phyloP scores from a whole-genome alignment of 2,113 vertebrate genomes.

The Misgurnus mizolepis region DNA sequence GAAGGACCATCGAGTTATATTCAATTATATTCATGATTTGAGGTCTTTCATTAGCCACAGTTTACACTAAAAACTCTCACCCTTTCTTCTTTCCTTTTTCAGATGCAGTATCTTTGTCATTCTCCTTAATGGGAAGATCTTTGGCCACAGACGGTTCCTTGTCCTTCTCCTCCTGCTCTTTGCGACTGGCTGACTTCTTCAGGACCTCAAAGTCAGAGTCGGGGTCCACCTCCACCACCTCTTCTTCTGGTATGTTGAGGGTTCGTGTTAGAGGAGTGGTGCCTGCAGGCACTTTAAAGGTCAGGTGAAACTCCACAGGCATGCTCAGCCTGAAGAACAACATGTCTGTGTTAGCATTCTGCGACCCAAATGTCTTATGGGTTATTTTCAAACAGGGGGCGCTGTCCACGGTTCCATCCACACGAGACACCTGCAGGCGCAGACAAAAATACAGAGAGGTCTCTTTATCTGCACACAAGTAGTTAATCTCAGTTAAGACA shows the following conservation, averaged over 20 bases:
- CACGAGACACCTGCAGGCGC: conserved; percentile 77
- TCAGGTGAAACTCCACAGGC: conserved; percentile 88
- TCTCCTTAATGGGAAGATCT: conserved; percentile 74
- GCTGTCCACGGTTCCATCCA: conserved; percentile 88
- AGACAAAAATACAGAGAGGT: not conserved
- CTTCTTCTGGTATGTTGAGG: conserved; percentile 82
- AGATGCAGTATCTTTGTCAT: conserved; percentile 84
- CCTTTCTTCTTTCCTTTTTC: conserved; percentile 92
- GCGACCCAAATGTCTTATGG: conserved; percentile 86
- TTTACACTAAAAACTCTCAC: conserved; percentile 60
- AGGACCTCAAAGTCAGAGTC: conserved; percentile 89
- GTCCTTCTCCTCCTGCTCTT: conserved; percentile 83
- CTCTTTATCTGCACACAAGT: not conserved
- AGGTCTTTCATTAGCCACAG: not conserved
- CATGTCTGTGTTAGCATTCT: conserved; percentile 88
- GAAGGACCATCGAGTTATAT: conserved; percentile 1
- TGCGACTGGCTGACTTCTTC: conserved; percentile 84
- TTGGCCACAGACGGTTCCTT: conserved; percentile 79
- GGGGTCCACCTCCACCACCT: conserved; percentile 82
- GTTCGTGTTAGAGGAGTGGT: conserved; percentile 82
- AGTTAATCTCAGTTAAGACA: too few relatives aligned
- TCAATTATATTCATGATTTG: too few relatives aligned
- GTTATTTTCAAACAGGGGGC: conserved; percentile 88
- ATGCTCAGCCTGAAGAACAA: conserved; percentile 89
- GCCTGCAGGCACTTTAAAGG: conserved; percentile 81